Percentiles rank a stretch among this genome's conserved stretches.
Conservation (phyloP, 23 tunicate genomes). For the Ascidia mentula region DNA sequence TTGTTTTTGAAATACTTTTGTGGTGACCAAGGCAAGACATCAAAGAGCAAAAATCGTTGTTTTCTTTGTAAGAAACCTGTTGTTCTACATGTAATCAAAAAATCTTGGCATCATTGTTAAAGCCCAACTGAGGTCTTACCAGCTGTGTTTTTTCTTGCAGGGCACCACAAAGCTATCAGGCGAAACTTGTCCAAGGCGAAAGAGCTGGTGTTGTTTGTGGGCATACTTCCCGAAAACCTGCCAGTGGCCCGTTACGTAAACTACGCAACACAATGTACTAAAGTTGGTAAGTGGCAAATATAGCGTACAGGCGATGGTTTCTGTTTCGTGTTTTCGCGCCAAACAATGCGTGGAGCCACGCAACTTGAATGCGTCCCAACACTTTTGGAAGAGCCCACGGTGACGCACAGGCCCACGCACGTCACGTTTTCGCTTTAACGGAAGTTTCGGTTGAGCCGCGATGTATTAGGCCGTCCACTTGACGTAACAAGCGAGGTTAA, state of each 20-base stretch:
- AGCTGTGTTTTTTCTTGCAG: conserved; percentile 25
- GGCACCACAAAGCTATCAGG: conserved; percentile 88
- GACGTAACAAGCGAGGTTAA: no score
- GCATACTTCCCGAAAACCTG: conserved; percentile 55
- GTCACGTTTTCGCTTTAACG: neutral
- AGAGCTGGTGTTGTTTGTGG: conserved; percentile 79
- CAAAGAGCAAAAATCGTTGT: no score
- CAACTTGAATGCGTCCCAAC: neutral
- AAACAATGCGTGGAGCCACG: neutral
- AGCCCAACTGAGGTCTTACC: no score
- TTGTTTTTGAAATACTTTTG: no score
- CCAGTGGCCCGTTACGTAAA: conserved; percentile 18
- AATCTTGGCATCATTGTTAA: no score
- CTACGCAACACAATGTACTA: conserved; percentile 52
- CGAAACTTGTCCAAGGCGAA: conserved; percentile 65
- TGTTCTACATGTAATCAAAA: no score
- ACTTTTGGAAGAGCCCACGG: no score
- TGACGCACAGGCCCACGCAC: neutral
- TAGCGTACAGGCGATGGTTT: neutral
- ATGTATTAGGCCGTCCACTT: no score
- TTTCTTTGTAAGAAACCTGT: no score
- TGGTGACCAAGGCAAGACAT: no score
- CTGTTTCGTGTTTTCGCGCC: neutral
- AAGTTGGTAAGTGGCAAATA: conserved; percentile 6
- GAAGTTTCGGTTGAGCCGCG: no score